phyloP scores from a whole-genome alignment of 1,140 invertebrate genomes.

The Chymomyza costata region DNA sequence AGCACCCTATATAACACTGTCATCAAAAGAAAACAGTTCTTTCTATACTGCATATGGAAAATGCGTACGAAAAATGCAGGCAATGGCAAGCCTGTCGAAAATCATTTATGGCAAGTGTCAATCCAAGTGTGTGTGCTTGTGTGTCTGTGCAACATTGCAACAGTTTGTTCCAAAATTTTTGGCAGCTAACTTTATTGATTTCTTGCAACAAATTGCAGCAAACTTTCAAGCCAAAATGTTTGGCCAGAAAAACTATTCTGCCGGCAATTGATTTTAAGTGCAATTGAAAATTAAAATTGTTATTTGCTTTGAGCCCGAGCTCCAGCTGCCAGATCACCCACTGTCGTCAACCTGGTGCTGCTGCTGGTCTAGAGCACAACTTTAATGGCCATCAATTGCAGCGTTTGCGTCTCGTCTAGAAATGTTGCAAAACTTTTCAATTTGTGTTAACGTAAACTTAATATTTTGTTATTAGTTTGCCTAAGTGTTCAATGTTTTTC shows the following conservation, averaged over 20 bases:
- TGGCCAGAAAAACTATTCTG: conserved; percentile 16
- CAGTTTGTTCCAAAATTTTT: conserved; percentile 25
- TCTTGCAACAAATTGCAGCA: conserved; percentile 23
- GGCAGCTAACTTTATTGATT: conserved; percentile 39
- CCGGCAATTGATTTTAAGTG: conserved; percentile 20
- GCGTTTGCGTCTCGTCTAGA: no score
- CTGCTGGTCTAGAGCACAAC: conserved; percentile 20
- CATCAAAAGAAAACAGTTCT: conserved; percentile 6
- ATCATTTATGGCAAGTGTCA: not conserved
- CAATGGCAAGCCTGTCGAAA: conserved; percentile 5
- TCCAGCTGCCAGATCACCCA: not conserved
- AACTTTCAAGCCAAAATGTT: conserved; percentile 10
- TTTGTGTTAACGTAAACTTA: conserved; percentile 63
- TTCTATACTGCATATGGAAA: conserved; percentile 14
- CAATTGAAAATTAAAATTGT: conserved; percentile 66
- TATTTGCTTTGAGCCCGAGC: conserved; percentile 48
- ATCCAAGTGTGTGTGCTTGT: not conserved
- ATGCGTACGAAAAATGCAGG: conserved; percentile 6
- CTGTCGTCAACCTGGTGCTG: not conserved
- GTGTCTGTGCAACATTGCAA: conserved; percentile 23
- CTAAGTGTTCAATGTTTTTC: conserved; percentile 54
- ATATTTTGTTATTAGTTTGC: conserved; percentile 64
- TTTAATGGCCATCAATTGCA: conserved; percentile 59
- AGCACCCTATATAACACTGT: no score
- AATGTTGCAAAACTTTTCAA: conserved; percentile 40